Percentiles rank a stretch among this genome's conserved stretches.
These are phyloP conservation scores for Smittia aterrima DNA, from an alignment of 2,888 invertebrate genomes.

Conservation along the genomic window DNA sequence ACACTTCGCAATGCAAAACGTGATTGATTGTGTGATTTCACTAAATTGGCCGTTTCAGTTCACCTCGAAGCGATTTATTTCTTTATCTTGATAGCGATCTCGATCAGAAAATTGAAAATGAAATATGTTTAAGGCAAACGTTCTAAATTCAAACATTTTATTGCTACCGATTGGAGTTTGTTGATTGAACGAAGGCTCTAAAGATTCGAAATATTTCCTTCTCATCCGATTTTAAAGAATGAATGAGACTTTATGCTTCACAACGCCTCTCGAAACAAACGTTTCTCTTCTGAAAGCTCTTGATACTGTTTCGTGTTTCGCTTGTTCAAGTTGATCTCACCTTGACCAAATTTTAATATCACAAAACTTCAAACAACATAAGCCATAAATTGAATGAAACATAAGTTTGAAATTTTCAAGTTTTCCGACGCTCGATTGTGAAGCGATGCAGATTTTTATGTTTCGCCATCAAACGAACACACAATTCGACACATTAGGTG, in stretches of 20 bases:
- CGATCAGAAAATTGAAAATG: neutral
- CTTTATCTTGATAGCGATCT: neutral
- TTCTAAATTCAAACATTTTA: neutral
- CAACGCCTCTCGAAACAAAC: too few relatives aligned
- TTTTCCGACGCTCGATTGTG: neutral
- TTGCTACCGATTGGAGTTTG: too few relatives aligned
- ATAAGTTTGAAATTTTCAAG: neutral
- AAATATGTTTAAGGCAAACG: neutral
- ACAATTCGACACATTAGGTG: neutral
- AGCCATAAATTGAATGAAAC: neutral
- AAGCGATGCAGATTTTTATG: neutral
- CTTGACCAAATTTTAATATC: slow-evolving; percentile 37
- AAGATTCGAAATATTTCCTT: too few relatives aligned
- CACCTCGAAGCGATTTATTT: neutral
- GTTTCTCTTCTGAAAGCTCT: too few relatives aligned
- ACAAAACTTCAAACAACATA: neutral
- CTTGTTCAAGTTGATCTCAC: slow-evolving; percentile 19
- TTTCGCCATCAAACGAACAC: neutral
- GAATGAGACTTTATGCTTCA: too few relatives aligned
- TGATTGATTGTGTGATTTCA: neutral
- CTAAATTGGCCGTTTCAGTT: neutral
- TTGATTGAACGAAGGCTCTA: too few relatives aligned
- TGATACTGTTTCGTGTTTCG: neutral
- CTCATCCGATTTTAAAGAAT: too few relatives aligned
- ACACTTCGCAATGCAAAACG: neutral